Evolutionary conservation across 1,140 invertebrate genomes (phyloP).

Genomic region (Neomicropteryx cornuta): DNA sequence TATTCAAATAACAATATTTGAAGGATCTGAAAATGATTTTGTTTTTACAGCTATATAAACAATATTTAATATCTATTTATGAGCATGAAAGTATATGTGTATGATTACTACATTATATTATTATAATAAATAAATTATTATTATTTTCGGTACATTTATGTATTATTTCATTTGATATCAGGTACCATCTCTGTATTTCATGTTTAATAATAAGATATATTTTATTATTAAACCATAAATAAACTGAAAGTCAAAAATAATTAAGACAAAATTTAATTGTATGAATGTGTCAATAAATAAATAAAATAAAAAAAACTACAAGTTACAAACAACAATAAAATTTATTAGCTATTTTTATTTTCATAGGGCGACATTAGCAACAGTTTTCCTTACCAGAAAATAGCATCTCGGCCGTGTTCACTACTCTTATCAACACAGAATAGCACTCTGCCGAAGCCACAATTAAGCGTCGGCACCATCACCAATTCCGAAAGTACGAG

Average conservation of each 20-base stretch:
- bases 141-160: neutral
- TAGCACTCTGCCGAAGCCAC: constrained; percentile 12
- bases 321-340: neutral
- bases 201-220: too few relatives aligned
- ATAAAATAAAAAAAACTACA: too few relatives aligned
- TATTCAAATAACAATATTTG: neutral
- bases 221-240: too few relatives aligned
- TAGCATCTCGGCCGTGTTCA: constrained; percentile 13
- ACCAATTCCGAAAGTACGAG: too few relatives aligned
- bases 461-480: constrained; percentile 7
- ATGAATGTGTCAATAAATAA: too few relatives aligned
- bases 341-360: neutral
- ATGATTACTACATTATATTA: neutral
- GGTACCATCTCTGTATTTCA: neutral
- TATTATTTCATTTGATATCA: constrained; percentile 1
- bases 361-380: constrained; percentile 11
- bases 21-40: too few relatives aligned
- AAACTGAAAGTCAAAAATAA: neutral
- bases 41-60: too few relatives aligned
- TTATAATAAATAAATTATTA: neutral
- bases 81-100: too few relatives aligned
- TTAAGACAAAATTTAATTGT: too few relatives aligned
- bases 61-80: too few relatives aligned
- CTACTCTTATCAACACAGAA: constrained; percentile 14
- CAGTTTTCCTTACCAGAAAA: constrained; percentile 14